Conservation (phyloP, 2,797 vertebrate species). For the Pangasius sanitwongsei region DNA sequence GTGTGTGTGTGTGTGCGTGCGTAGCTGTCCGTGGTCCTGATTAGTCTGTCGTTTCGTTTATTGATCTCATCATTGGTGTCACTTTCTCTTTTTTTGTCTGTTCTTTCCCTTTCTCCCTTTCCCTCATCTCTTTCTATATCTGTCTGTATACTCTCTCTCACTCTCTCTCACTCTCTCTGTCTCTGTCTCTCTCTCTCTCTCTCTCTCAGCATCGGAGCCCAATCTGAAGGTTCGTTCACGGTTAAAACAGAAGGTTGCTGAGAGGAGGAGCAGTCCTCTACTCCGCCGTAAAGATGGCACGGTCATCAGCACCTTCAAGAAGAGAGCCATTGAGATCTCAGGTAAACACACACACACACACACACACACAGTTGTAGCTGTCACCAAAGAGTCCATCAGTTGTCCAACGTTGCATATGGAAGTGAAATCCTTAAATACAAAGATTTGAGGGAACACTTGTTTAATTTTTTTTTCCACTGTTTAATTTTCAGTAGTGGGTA, state of each 20-base stretch:
- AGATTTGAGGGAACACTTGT: not conserved
- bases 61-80: not conserved
- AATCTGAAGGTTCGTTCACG: slow-evolving; percentile 86
- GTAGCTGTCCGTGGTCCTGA: slow-evolving; percentile 57
- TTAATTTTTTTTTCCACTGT: not conserved
- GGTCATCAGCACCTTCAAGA: slow-evolving; percentile 84
- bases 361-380: slow-evolving; percentile 17
- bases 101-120: not conserved
- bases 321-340: slow-evolving; percentile 83
- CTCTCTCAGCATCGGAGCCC: slow-evolving; percentile 79
- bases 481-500: not conserved
- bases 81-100: not conserved
- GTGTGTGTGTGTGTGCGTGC: not conserved
- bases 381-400: not conserved
- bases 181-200: not conserved
- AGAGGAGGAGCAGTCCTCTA: slow-evolving; percentile 83
- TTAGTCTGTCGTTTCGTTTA: not conserved
- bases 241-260: slow-evolving; percentile 87
- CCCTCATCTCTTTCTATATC: not conserved
- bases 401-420: not conserved
- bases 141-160: not conserved
- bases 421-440: not conserved
- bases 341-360: slow-evolving; percentile 59
- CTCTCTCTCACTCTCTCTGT: not conserved
- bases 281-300: slow-evolving; percentile 83